Conservation (phyloP, 1,140 invertebrate species). For the Eumeta japonica region DNA sequence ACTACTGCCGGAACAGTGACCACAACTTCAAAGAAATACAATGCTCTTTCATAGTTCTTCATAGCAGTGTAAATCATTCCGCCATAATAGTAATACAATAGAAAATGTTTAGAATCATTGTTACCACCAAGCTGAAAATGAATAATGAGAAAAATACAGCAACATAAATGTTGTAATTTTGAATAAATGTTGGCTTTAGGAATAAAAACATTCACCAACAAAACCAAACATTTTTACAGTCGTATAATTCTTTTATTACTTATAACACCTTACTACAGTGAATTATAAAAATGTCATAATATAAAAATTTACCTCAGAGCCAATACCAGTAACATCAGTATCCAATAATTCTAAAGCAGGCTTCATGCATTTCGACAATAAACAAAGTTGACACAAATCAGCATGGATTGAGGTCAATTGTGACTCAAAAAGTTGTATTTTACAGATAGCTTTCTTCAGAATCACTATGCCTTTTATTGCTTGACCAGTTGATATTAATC, state of each 20-base stretch:
- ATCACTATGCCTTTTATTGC: slow-evolving; percentile 83
- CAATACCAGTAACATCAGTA: slow-evolving; percentile 88
- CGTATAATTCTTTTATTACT: too few relatives aligned
- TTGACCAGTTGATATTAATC: slow-evolving; percentile 73
- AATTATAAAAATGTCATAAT: slow-evolving; percentile 3
- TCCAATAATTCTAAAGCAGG: slow-evolving; percentile 87
- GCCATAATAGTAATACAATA: slow-evolving; percentile 95
- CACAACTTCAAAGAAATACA: slow-evolving; percentile 94
- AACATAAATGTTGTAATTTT: slow-evolving; percentile 18
- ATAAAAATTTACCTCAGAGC: slow-evolving; percentile 66
- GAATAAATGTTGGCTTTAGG: slow-evolving; percentile 10
- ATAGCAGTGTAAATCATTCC: slow-evolving; percentile 94
- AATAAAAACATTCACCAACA: slow-evolving; percentile 4
- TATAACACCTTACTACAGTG: too few relatives aligned
- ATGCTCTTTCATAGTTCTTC: slow-evolving; percentile 88
- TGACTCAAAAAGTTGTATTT: slow-evolving; percentile 82
- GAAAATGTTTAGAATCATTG: slow-evolving; percentile 89
- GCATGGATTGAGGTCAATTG: slow-evolving; percentile 93
- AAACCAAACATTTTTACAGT: slow-evolving; percentile 5
- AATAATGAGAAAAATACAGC: slow-evolving; percentile 7
- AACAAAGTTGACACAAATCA: slow-evolving; percentile 89
- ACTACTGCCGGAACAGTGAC: slow-evolving; percentile 90
- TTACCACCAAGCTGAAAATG: slow-evolving; percentile 65
- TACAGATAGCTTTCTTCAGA: slow-evolving; percentile 80
- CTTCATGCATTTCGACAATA: slow-evolving; percentile 89